Percentiles rank a stretch among this genome's conserved stretches.
Evolutionary conservation across 2,113 vertebrate genomes (phyloP).

Genomic region (Pyrgilauda ruficollis): DNA sequence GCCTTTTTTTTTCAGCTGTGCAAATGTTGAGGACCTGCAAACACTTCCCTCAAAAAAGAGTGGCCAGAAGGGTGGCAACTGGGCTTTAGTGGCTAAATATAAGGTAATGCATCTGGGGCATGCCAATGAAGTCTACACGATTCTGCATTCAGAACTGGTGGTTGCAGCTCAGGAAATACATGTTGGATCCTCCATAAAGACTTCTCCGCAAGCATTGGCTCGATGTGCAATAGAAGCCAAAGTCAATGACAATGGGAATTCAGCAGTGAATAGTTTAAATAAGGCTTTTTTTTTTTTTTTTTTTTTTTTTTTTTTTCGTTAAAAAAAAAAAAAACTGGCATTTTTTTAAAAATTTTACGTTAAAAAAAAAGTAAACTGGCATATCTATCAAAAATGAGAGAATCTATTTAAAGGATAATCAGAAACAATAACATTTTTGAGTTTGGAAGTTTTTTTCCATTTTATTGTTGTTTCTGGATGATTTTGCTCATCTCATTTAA

Average conservation of each 20-base stretch:
- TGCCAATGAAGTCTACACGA: neutral
- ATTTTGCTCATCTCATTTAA: neutral
- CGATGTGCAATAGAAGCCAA: neutral
- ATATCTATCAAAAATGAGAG: neutral
- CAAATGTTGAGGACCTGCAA: neutral
- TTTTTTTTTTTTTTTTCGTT: too few relatives aligned
- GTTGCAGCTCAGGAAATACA: neutral
- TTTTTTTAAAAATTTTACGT: too few relatives aligned
- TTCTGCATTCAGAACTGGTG: neutral
- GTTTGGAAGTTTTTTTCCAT: neutral
- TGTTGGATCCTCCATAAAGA: neutral
- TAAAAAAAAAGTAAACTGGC: neutral
- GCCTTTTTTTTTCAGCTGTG: neutral
- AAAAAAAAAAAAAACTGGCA: too few relatives aligned
- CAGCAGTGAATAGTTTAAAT: neutral
- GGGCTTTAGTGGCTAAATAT: neutral
- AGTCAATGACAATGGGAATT: neutral
- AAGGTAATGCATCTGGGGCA: neutral
- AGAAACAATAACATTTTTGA: neutral
- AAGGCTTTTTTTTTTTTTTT: accelerated
- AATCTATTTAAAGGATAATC: neutral
- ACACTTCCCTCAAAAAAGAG: neutral
- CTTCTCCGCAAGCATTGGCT: neutral
- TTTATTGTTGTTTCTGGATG: neutral
- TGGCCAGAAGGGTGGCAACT: neutral